phyloP scores from a whole-genome alignment of 2,797 vertebrate species.

The Perodicticus potto region DNA sequence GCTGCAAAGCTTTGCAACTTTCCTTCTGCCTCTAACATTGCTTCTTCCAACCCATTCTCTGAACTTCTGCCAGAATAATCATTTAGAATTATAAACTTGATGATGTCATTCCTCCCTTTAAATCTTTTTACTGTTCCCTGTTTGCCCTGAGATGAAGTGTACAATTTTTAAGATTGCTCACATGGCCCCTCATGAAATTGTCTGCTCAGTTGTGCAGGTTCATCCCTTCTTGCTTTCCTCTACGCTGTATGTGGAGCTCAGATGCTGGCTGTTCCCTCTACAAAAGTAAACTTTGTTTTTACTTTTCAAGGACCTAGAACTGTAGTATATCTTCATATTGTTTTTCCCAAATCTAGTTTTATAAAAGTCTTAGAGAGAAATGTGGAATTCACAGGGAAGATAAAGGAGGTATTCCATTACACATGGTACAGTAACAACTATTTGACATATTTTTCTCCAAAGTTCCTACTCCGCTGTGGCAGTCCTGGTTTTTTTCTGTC shows the following conservation, averaged over 20 bases:
- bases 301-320: no score
- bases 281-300: slow-evolving; percentile 36
- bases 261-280: neutral
- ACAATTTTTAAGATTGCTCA: slow-evolving; percentile 7
- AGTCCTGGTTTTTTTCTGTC: neutral
- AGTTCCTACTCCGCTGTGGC: slow-evolving; percentile 21
- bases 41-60: neutral
- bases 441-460: neutral
- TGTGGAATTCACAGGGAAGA: slow-evolving; percentile 18
- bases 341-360: neutral
- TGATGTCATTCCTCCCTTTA: neutral
- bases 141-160: neutral
- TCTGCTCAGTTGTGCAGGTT: neutral
- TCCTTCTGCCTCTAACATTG: neutral
- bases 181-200: neutral
- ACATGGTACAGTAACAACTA: neutral
- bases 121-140: neutral
- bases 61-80: slow-evolving; percentile 38
- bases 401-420: neutral
- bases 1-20: neutral
- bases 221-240: neutral
- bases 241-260: neutral
- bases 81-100: slow-evolving; percentile 49
- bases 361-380: slow-evolving; percentile 26
- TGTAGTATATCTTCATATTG: neutral